These are phyloP conservation scores for Phymorhynchus buccinoides DNA, from an alignment of 1,140 invertebrate genomes.

Conservation along the genomic window DNA sequence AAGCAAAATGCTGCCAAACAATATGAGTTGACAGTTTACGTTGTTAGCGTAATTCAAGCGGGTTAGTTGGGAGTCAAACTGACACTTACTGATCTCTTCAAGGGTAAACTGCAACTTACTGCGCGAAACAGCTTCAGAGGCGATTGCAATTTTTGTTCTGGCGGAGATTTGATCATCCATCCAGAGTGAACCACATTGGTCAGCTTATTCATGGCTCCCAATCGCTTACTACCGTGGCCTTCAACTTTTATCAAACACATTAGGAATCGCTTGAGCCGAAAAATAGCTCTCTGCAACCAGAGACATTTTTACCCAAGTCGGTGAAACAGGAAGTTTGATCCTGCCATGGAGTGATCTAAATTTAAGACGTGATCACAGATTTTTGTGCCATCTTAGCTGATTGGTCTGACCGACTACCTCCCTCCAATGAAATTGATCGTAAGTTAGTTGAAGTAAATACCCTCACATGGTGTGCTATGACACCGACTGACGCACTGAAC, in stretches of 20 bases:
- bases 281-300: neutral
- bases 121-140: constrained; percentile 68
- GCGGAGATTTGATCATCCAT: constrained; percentile 69
- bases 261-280: neutral
- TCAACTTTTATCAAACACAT: constrained; percentile 36
- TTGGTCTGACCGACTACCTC: neutral
- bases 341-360: constrained; percentile 21
- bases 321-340: constrained; percentile 37
- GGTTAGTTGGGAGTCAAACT: neutral
- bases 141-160: constrained; percentile 64
- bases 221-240: constrained; percentile 29
- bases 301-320: constrained; percentile 5
- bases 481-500: neutral
- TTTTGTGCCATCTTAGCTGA: neutral
- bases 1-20: no score
- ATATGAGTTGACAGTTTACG: no score
- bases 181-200: constrained; percentile 65
- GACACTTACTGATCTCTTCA: constrained; percentile 2
- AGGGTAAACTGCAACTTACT: constrained; percentile 54
- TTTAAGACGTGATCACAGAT: constrained; percentile 6
- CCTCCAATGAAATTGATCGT: constrained; percentile 18
- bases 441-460: neutral
- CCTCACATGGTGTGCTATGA: constrained; percentile 31
- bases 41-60: neutral
- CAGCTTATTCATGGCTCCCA: constrained; percentile 56